These are phyloP conservation scores for Catharus bicknelli DNA, from an alignment of 2,113 vertebrate species.

Conservation along the genomic window DNA sequence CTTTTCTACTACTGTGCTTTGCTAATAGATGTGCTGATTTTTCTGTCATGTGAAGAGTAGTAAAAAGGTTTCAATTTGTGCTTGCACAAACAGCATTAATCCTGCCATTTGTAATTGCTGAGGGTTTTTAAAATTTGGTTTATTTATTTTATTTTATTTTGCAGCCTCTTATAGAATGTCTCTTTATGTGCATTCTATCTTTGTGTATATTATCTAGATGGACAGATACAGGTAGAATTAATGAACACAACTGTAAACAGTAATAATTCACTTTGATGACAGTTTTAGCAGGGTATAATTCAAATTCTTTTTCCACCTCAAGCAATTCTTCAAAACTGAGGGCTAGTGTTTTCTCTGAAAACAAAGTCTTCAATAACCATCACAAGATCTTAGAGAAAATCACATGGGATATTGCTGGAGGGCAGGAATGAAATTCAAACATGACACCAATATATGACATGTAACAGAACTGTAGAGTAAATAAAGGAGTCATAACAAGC, in stretches of 20 bases:
- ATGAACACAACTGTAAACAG: conserved; percentile 43
- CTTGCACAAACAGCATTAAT: not conserved
- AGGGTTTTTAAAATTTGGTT: not conserved
- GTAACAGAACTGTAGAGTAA: conserved; percentile 27
- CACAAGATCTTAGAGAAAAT: conserved; percentile 45
- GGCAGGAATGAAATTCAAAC: conserved; percentile 44
- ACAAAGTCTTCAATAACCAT: conserved; percentile 55
- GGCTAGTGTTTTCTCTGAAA: conserved; percentile 59
- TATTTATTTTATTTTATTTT: not conserved
- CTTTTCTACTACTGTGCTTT: not conserved
- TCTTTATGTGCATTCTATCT: not conserved
- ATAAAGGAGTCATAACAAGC: conserved; percentile 3
- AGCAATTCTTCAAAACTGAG: conserved; percentile 33
- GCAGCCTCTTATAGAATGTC: not conserved
- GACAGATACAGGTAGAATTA: conserved; percentile 30
- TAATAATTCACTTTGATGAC: conserved; percentile 55
- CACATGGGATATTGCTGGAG: conserved; percentile 35
- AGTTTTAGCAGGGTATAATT: conserved; percentile 49
- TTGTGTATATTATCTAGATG: not conserved
- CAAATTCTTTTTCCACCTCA: conserved; percentile 38
- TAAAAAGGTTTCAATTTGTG: not conserved
- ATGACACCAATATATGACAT: conserved; percentile 15
- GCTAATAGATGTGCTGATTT: not conserved
- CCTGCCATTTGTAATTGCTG: not conserved
- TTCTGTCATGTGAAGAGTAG: not conserved